Evolutionary conservation across 2,888 invertebrate species (phyloP).

Genomic region (Sinohyriopsis cumingii): DNA sequence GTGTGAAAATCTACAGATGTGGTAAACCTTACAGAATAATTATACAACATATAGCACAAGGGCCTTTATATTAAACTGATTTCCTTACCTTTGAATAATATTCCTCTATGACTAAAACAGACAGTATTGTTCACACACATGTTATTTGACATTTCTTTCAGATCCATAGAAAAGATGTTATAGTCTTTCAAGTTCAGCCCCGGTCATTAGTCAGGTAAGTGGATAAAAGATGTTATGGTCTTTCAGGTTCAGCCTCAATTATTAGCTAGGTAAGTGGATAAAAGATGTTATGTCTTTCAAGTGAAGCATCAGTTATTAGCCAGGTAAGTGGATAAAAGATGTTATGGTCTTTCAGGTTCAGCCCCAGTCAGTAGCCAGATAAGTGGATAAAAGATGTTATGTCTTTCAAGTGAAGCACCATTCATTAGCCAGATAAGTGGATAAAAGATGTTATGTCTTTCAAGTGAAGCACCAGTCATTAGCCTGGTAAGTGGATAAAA

Average conservation of each 20-base stretch:
- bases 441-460: slow-evolving; percentile 43
- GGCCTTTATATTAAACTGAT: no score
- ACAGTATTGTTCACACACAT: background rate
- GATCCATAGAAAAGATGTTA: slow-evolving; percentile 48
- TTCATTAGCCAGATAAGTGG: slow-evolving; percentile 52
- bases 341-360: slow-evolving; percentile 48
- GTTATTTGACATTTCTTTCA: slow-evolving; percentile 28
- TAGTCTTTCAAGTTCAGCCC: slow-evolving; percentile 51
- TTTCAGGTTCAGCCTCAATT: slow-evolving; percentile 53
- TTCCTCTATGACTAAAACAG: slow-evolving; percentile 1
- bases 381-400: slow-evolving; percentile 34
- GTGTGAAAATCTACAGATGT: no score
- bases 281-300: slow-evolving; percentile 48
- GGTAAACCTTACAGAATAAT: no score
- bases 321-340: slow-evolving; percentile 48
- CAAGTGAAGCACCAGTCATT: slow-evolving; percentile 3
- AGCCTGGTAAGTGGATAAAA: slow-evolving; percentile 15
- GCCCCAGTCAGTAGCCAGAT: slow-evolving; percentile 57
- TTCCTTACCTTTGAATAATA: no score
- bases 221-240: slow-evolving; percentile 39
- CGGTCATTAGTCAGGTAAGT: slow-evolving; percentile 56
- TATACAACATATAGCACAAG: no score
- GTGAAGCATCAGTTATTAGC: slow-evolving; percentile 52
- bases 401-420: slow-evolving; percentile 50
- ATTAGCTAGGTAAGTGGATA: slow-evolving; percentile 48